These are phyloP conservation scores for Drosophila algonquin DNA, from an alignment of 2,888 invertebrate genomes.

Conservation along the genomic window DNA sequence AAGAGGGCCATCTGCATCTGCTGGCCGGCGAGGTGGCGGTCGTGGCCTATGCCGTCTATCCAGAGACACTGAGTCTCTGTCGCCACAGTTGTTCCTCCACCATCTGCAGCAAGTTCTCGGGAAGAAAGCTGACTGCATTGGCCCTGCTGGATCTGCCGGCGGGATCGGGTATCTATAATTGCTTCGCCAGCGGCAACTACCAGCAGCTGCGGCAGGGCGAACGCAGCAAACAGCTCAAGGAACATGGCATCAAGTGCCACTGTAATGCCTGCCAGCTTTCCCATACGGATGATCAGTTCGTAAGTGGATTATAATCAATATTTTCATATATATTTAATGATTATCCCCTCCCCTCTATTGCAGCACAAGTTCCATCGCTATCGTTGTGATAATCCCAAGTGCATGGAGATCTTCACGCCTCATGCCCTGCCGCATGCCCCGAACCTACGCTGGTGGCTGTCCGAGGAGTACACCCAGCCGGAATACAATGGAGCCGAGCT, in stretches of 20 bases:
- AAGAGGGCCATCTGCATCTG: conserved; percentile 64
- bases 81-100: conserved; percentile 64
- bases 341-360: conserved; percentile 2
- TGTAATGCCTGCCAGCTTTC: conserved; percentile 67
- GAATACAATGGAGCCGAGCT: conserved; percentile 65
- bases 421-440: conserved; percentile 61
- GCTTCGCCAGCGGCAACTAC: conserved; percentile 66
- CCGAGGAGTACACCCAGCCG: conserved; percentile 63
- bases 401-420: conserved; percentile 72
- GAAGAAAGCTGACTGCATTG: conserved; percentile 63
- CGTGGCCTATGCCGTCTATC: conserved; percentile 66
- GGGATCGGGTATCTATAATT: conserved; percentile 63
- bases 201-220: conserved; percentile 59
- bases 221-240: conserved; percentile 55
- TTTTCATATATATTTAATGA: not conserved
- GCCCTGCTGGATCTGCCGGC: conserved; percentile 62
- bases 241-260: conserved; percentile 66
- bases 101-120: conserved; percentile 63
- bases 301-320: conserved; percentile 41
- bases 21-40: conserved; percentile 67
- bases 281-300: conserved; percentile 70
- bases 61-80: conserved; percentile 64
- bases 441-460: conserved; percentile 72
- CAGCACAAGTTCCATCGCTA: conserved; percentile 76
- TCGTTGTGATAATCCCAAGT: conserved; percentile 76